Percentiles rank a stretch among this genome's conserved stretches.
phyloP scores from a whole-genome alignment of 2,797 vertebrate species.

The Otus scops region DNA sequence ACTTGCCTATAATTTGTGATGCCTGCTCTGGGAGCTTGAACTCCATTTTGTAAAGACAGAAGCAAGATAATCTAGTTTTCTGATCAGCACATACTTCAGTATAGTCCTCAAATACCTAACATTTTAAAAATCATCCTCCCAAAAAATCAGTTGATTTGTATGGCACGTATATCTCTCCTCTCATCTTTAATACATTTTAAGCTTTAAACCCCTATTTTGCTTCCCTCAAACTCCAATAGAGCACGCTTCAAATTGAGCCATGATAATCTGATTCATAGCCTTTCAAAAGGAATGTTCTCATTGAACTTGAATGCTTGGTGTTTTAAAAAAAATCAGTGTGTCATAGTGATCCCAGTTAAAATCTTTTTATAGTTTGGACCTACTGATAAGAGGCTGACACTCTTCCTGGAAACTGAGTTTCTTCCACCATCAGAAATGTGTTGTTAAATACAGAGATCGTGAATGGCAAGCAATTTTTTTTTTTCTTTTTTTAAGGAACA shows the following conservation, averaged over 20 bases:
- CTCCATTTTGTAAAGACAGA: background rate
- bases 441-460: background rate
- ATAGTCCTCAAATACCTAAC: background rate
- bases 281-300: slow-evolving; percentile 33
- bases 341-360: background rate
- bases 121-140: background rate
- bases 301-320: background rate
- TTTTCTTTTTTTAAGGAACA: background rate
- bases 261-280: slow-evolving; percentile 50
- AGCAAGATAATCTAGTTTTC: background rate
- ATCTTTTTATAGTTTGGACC: background rate
- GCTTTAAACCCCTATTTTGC: slow-evolving; percentile 38
- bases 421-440: background rate
- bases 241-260: slow-evolving; percentile 28
- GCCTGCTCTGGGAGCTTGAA: background rate
- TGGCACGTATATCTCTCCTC: background rate
- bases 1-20: background rate
- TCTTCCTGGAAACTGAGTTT: background rate
- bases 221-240: background rate
- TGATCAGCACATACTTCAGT: background rate
- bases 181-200: slow-evolving; percentile 59
- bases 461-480: background rate
- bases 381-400: background rate
- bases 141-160: slow-evolving; percentile 2
- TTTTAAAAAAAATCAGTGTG: background rate